Percentiles rank a stretch among this genome's conserved stretches.
phyloP scores from a whole-genome alignment of 2,113 vertebrate genomes.

The Xenopus tropicalis region DNA sequence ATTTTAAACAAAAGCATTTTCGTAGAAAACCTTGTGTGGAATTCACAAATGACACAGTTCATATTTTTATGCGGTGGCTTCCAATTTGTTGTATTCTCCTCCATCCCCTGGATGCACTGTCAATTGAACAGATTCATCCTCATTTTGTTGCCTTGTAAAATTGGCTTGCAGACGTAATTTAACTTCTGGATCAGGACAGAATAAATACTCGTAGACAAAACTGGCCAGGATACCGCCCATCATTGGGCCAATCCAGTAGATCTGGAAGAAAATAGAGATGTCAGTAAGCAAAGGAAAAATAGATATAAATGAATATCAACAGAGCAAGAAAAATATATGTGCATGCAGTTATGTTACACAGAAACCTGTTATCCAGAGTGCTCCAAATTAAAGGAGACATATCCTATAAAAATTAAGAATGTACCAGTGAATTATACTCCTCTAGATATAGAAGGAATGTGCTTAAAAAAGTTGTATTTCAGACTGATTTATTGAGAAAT shows the following conservation, averaged over 20 bases:
- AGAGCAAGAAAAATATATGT: too few species aligned
- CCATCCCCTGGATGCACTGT: conserved; percentile 8
- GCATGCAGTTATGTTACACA: too few species aligned
- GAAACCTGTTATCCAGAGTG: too few species aligned
- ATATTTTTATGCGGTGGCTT: conserved; percentile 10
- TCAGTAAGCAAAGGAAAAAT: background rate
- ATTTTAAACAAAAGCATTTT: background rate
- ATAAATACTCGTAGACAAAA: conserved; percentile 61
- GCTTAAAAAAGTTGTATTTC: too few species aligned
- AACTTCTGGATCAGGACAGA: conserved; percentile 58
- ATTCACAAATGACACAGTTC: background rate
- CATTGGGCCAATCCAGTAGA: conserved; percentile 65
- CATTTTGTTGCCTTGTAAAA: background rate
- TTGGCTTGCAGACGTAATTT: conserved; percentile 37
- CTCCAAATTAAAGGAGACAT: too few species aligned
- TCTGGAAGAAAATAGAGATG: conserved; percentile 40
- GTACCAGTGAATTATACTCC: too few species aligned
- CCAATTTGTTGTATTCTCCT: conserved; percentile 37
- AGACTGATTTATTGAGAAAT: too few species aligned
- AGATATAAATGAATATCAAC: too few species aligned
- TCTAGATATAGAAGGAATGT: too few species aligned
- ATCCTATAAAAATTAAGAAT: too few species aligned
- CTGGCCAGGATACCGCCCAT: conserved; percentile 58
- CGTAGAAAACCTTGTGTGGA: background rate
- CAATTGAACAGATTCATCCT: conserved; percentile 34